Evolutionary conservation across 2,113 vertebrate genomes (phyloP), one percentile per base, ranked within the genome.

Genomic region (Hypanus sabinus): DNA sequence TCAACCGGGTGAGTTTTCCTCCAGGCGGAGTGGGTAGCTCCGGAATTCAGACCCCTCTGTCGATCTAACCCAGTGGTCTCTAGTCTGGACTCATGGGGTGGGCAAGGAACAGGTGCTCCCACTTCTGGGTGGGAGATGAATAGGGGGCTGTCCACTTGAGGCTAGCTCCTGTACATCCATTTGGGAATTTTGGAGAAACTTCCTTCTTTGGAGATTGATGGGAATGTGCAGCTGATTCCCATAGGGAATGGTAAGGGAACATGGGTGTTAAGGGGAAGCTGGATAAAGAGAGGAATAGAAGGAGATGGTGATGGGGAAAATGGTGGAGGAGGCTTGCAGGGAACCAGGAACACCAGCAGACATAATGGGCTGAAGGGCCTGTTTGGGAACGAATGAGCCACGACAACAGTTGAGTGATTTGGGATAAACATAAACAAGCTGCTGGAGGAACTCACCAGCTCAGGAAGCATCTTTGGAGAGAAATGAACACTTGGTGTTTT

Each of bases 1-100:
- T 36, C 96, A 94, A 94, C 94, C 95, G 0, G 96, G 97, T 97
- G 70, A 0, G 85, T 93, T 11, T 10, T 27, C 24, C 8, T 5
- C 8, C 0, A 24, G 27, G 7, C 4, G 22, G 20, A 3, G 46
- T 30, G 55, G 0, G 36, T 46, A 1, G 3, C 3, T 14, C n/a
- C 8, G 18, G 33, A 20, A 22, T 36, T 38, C 16, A 12, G 4
- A 24, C 2, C 80, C 0, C 46, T 27, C 18, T 3, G 9, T 14
- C 55, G 6, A 10, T 3, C 22, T 60, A 24, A 30, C 46, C 22
- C 70, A 73, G 70, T 20, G 18, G 18, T 16, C 79, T 22, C 0
- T 2, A 27, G 80, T 24, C 38, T 2, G 76, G 14, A 33, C 10
- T 30, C 4, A 73, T 18, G 6, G 70, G 73, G 24, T 76, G 8